Evolutionary conservation across 2,113 vertebrate species (phyloP).

Genomic region (Fukomys damarensis): DNA sequence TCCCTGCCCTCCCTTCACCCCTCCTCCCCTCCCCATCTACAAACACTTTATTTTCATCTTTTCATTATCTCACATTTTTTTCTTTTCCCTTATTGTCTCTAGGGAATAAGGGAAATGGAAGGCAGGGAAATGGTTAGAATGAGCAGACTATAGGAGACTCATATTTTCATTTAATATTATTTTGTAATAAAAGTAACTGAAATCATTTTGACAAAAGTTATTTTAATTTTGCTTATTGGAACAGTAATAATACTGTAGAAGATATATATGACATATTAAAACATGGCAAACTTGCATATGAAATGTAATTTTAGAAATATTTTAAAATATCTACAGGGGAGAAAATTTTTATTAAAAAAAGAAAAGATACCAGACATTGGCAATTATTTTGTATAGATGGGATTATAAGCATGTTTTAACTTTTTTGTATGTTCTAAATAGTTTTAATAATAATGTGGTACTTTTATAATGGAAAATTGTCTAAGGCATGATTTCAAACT

Average conservation of each 20-base stretch:
- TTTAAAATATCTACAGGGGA: background rate
- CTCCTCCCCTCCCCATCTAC: too few species aligned
- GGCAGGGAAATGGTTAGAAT: background rate
- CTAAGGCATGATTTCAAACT: background rate
- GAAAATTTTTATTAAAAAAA: background rate
- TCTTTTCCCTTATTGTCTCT: background rate
- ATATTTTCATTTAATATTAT: background rate
- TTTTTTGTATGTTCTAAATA: background rate
- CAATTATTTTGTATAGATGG: background rate
- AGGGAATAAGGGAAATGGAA: background rate
- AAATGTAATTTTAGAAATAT: background rate
- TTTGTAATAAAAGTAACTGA: background rate
- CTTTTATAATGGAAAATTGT: background rate
- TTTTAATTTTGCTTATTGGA: background rate
- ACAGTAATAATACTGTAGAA: background rate
- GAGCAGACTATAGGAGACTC: background rate
- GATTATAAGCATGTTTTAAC: background rate
- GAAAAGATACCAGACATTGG: background rate
- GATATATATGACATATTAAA: background rate
- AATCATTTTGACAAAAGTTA: conserved; percentile 32
- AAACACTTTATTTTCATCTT: too few species aligned
- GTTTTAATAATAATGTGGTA: background rate
- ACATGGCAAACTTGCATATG: background rate
- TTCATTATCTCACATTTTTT: too few species aligned
- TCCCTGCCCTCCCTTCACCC: too few species aligned